These are phyloP conservation scores for Colius striatus DNA, from an alignment of 2,113 vertebrate species.

Conservation along the genomic window DNA sequence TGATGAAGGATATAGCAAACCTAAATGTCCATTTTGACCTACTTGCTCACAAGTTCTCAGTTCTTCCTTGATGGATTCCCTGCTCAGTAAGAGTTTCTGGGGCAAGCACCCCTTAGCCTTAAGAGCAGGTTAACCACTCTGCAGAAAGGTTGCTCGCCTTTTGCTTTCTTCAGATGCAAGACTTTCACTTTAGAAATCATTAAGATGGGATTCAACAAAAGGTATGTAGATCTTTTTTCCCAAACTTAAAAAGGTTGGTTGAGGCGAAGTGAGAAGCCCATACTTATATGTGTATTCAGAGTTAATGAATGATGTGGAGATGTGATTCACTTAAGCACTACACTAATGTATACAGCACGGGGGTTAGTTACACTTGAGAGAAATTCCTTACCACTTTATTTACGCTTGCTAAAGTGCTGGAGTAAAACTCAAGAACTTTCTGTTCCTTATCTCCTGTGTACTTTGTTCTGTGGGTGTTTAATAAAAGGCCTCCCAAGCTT, in stretches of 20 bases:
- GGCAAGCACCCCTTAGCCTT: constrained; percentile 72
- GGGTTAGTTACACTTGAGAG: background rate
- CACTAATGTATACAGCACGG: constrained; percentile 16
- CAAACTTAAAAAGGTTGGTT: constrained; percentile 65
- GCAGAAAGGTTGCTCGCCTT: constrained; percentile 70
- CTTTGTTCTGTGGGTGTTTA: background rate
- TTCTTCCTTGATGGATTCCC: constrained; percentile 69
- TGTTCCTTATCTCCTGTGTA: background rate
- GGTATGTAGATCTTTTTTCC: constrained; percentile 82
- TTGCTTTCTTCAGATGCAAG: constrained; percentile 78
- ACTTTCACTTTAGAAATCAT: constrained; percentile 74
- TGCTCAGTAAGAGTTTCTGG: constrained; percentile 70
- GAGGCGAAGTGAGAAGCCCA: background rate
- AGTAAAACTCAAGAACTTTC: background rate
- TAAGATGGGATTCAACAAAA: constrained; percentile 79
- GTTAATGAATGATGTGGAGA: constrained; percentile 20
- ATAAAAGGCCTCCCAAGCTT: background rate
- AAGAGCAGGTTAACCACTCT: constrained; percentile 73
- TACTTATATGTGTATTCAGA: constrained; percentile 39
- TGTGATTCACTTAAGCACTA: constrained; percentile 57
- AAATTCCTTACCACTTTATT: constrained; percentile 9
- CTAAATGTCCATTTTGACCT: constrained; percentile 62
- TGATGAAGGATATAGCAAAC: constrained; percentile 75
- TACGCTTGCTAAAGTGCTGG: background rate
- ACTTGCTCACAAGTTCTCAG: constrained; percentile 67